Base-by-base conservation (phyloP, 2,113 vertebrate genomes). In the Euleptes europaea region DNA sequence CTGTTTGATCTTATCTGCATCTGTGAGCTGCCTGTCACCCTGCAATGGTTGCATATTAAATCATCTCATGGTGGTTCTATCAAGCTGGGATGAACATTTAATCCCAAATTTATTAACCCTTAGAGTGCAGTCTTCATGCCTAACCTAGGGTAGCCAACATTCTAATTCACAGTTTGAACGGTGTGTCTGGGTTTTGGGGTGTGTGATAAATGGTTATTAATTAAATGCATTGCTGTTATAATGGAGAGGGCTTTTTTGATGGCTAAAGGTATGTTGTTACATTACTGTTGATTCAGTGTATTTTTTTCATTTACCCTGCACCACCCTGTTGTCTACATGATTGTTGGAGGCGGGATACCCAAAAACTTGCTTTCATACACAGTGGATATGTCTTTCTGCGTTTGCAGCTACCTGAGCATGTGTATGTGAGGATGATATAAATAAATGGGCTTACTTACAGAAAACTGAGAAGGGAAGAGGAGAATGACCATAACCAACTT, bases 31-130 rank as follows among this genome's bases (percentile, higher is more conserved):
- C 96, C 96, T 97, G 94, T 96, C 96, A 97, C 95, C 96, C 96
- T 96, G 95, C 93, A 94, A 95, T 93, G 94, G 91, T 95, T 96
- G 96, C 95, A 96, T 97, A 96, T 97, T 96, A 97, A 97, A 97
- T 97, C 95, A 97, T 96, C 95, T 94, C 54, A 93, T 94, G 96
- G 95, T 95, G 95, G 95, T 94, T 97, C 95, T 94, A 96, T 96
- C 96, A 97, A 97, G 96, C 95, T 97, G 96, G 92, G 96, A 96
- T 95, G 96, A 97, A 96, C 95, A 95, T 95, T 96, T 97, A 96
- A 97, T 96, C 97, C 96, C 96, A 96, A 97, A 96, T 97, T 97
- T 97, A 97, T 97, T 97, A 97, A 97, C 96, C 96, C 96, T 96
- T 97, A 88, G 95, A 97, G 96, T 96, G 82, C 94, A 96, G 94